Evolutionary conservation across 2,797 vertebrate species (phyloP).

Genomic region (Pseudochirops cupreus): DNA sequence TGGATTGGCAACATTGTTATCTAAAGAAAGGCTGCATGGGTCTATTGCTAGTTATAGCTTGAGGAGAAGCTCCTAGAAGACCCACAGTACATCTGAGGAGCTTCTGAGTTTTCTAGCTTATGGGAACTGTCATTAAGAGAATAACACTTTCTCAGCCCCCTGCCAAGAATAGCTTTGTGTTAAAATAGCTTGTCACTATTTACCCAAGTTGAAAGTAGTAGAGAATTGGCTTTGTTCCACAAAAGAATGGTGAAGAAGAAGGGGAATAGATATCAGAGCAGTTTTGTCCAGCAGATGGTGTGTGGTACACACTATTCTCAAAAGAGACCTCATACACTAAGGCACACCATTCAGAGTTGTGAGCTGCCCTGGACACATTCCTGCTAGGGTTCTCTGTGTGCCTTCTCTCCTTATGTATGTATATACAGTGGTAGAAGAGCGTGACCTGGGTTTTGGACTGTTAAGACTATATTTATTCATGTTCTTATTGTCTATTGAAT

Average conservation of each 20-base stretch:
- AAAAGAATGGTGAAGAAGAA: not conserved
- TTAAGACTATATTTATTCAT: not conserved
- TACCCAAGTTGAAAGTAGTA: not conserved
- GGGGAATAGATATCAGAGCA: not conserved
- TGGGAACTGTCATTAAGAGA: not conserved
- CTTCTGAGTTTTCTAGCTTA: not conserved
- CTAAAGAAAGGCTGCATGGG: not conserved
- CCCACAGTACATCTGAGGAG: not conserved
- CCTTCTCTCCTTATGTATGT: not conserved
- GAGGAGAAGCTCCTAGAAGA: not conserved
- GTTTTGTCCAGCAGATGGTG: not conserved
- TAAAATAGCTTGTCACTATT: not conserved
- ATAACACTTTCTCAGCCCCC: not conserved
- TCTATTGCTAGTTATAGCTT: too few relatives aligned
- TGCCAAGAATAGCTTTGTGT: not conserved
- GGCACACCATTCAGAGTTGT: not conserved
- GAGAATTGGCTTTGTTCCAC: not conserved
- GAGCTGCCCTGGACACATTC: not conserved
- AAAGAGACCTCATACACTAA: not conserved
- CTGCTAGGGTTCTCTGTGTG: not conserved
- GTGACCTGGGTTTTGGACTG: not conserved
- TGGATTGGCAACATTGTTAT: not conserved
- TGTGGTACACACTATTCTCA: not conserved
- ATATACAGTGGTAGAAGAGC: not conserved
- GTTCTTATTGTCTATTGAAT: not conserved